These are phyloP conservation scores for Cinara cedri DNA, from an alignment of 2,888 invertebrate genomes.

Conservation along the genomic window DNA sequence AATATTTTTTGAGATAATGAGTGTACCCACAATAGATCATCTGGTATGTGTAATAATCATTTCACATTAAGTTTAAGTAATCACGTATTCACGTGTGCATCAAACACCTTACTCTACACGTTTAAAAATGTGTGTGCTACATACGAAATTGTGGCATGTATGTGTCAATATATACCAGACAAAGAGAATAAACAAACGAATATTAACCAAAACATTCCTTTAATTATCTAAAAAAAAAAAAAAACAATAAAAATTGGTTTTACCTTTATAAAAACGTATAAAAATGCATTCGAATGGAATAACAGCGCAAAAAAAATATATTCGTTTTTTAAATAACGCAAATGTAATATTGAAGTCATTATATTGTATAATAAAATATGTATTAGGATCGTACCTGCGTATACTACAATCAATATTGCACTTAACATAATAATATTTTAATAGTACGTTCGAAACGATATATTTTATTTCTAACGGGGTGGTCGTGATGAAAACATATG, in stretches of 20 bases:
- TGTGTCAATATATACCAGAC: not conserved
- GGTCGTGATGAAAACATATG: no score
- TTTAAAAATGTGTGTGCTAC: not conserved
- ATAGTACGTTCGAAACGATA: no score
- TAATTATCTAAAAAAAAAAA: not conserved
- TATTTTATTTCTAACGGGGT: conserved; percentile 11
- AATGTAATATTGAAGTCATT: no score
- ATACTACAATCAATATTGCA: conserved; percentile 4
- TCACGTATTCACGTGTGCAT: no score
- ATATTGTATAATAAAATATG: no score
- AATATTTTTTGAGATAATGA: no score
- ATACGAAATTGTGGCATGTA: not conserved
- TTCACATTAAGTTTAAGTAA: no score
- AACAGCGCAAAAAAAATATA: not conserved
- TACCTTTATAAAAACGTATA: not conserved
- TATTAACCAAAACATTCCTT: not conserved
- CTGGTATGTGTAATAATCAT: no score
- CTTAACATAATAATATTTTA: not conserved
- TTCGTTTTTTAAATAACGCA: conserved; percentile 10
- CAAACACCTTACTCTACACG: no score
- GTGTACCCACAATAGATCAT: no score
- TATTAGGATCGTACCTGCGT: not conserved
- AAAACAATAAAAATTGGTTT: not conserved
- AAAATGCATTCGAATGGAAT: not conserved
- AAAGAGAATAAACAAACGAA: not conserved